phyloP scores from a whole-genome alignment of 1,140 invertebrate genomes.

The Spodoptera litura region DNA sequence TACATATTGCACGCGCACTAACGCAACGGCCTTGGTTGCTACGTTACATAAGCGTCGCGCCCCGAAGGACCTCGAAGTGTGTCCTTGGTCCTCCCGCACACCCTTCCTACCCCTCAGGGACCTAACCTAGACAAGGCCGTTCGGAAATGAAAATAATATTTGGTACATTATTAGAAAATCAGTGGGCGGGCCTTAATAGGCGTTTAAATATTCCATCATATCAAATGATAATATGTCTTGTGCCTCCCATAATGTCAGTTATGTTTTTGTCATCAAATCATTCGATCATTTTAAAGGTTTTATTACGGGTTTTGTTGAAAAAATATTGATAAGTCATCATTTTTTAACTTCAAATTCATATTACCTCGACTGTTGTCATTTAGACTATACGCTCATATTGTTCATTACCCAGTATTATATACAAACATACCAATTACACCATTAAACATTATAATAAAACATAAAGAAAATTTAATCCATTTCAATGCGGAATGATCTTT shows the following conservation, averaged over 20 bases:
- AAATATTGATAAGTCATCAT: neutral
- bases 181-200: conserved; percentile 48
- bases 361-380: neutral
- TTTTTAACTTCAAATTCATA: neutral
- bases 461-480: too few species aligned
- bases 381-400: too few species aligned
- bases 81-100: conserved; percentile 66
- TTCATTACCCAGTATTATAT: too few species aligned
- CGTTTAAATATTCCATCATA: conserved; percentile 49
- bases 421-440: too few species aligned
- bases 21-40: conserved; percentile 69
- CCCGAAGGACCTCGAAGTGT: conserved; percentile 69
- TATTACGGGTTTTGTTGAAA: neutral
- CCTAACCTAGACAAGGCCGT: conserved; percentile 58
- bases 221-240: conserved; percentile 33
- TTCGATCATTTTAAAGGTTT: neutral
- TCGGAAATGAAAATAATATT: conserved; percentile 61
- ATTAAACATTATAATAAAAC: too few species aligned
- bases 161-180: conserved; percentile 56
- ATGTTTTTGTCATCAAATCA: neutral
- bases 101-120: conserved; percentile 43
- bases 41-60: conserved; percentile 78
- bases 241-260: conserved; percentile 1
- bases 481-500: too few species aligned
- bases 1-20: conserved; percentile 57